Percentiles rank a stretch among this genome's conserved stretches.
Evolutionary conservation across 2,888 invertebrate species (phyloP).

Genomic region (Sarcophaga caerulescens): DNA sequence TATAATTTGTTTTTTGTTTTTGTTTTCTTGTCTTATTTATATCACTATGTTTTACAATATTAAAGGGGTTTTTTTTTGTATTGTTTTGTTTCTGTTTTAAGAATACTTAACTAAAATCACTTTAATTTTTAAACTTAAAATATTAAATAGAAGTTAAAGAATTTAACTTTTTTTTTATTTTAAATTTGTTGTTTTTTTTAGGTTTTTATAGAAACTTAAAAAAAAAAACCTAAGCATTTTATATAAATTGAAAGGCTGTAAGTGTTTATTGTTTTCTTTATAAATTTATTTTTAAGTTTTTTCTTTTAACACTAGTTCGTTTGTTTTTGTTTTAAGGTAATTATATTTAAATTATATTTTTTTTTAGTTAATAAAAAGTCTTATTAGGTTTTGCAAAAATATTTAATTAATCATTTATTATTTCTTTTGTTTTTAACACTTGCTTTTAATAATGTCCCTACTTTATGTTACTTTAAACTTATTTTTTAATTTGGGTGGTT

Average conservation of each 20-base stretch:
- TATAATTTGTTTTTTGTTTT: constrained; percentile 34
- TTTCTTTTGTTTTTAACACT: not conserved
- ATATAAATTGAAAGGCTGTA: too few species aligned
- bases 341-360: not conserved
- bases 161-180: too few species aligned
- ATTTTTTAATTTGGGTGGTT: constrained; percentile 59
- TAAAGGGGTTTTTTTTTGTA: constrained; percentile 32
- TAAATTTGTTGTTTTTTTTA: too few species aligned
- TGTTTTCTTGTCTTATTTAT: constrained; percentile 62
- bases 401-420: constrained; percentile 2
- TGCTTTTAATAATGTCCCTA: constrained; percentile 38
- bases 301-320: too few species aligned
- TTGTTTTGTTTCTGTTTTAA: constrained; percentile 12
- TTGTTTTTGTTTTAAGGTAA: not conserved
- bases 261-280: not conserved
- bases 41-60: constrained; percentile 62
- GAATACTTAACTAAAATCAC: not conserved
- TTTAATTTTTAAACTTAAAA: not conserved
- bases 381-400: constrained; percentile 4
- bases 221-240: too few species aligned
- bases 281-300: too few species aligned
- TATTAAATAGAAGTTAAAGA: not conserved
- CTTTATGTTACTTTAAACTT: constrained; percentile 33
- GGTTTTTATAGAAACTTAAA: too few species aligned
- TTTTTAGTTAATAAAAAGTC: constrained; percentile 18